Evolutionary conservation across 1,140 invertebrate species (phyloP), one percentile per base, ranked within the genome.

Genomic region (Zaprionus africanus): DNA sequence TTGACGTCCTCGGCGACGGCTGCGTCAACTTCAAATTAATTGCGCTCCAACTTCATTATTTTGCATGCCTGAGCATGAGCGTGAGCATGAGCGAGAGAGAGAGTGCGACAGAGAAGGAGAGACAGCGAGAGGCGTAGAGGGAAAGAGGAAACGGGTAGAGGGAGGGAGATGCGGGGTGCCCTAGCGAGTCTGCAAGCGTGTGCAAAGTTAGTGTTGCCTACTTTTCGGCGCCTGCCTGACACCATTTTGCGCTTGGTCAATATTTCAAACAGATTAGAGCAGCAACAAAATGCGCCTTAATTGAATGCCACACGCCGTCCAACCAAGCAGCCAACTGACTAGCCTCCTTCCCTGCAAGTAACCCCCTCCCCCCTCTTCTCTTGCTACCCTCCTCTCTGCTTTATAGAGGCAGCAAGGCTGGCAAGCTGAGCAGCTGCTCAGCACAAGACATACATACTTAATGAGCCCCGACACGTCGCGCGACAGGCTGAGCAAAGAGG

Each of bases 361-460:
- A 11, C 5, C 63, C 53, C 22, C 22, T 22, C 36, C 24, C n/a
- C 15, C 28, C 34, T 51, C 38, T 49, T n/a, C 13, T 31, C 9
- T 24, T 22, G 43, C 54, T 65, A 6, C n/a, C 2, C 26, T 13
- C 31, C 5, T 17, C 41, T 17, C 2, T 17, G 41, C 41, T 46
- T 46, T 46, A 46, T 17, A 11, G n/a, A 19, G n/a, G n/a, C 41
- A 46, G 41, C 15, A n/a, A 17, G n/a, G 41, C 41, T 17, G 17
- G 34, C 51, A 26, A 22, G 19, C 22, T 13, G n/a, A 78, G 51
- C 83, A 88, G 83, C 83, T 87, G 83, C 81, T 88, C 67, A 64
- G 77, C 76, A 87, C 83, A 87, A 83, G 83, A 87, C 83, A 87
- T 87, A 86, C 83, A 87, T 87, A 87, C 88, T 87, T 87, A 87